phyloP scores from a whole-genome alignment of 2,113 vertebrate species.

The Vidua macroura region DNA sequence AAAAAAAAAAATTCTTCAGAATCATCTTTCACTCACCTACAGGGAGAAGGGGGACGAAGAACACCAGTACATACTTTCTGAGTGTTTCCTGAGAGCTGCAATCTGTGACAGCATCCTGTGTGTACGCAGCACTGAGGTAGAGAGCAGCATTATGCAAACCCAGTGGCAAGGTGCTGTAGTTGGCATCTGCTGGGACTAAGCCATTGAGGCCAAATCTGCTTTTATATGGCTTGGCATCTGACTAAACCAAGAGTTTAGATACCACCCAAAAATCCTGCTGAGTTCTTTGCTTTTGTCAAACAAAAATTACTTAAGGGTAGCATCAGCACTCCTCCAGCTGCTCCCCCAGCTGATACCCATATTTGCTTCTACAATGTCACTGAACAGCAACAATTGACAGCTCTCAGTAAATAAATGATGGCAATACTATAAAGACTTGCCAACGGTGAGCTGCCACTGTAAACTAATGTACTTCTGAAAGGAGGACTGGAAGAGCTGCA shows the following conservation, averaged over 20 bases:
- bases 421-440: background rate
- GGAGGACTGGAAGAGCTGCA: background rate
- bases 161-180: background rate
- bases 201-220: background rate
- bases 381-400: background rate
- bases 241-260: background rate
- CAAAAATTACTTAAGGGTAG: background rate
- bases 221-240: background rate
- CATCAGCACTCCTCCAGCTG: rapidly evolving
- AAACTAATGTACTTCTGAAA: background rate
- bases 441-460: background rate
- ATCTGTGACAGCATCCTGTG: rapidly evolving
- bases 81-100: background rate
- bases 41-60: background rate
- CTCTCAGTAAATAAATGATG: background rate
- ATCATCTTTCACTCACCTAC: background rate
- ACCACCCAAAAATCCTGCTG: background rate
- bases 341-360: background rate
- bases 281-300: background rate
- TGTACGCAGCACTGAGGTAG: background rate
- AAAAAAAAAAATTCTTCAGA: background rate
- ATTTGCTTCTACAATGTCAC: background rate
- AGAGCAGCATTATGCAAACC: background rate
- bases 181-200: background rate
- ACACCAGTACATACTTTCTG: background rate